These are phyloP conservation scores for Selenia dentaria DNA, from an alignment of 2,888 invertebrate genomes.

Conservation along the genomic window DNA sequence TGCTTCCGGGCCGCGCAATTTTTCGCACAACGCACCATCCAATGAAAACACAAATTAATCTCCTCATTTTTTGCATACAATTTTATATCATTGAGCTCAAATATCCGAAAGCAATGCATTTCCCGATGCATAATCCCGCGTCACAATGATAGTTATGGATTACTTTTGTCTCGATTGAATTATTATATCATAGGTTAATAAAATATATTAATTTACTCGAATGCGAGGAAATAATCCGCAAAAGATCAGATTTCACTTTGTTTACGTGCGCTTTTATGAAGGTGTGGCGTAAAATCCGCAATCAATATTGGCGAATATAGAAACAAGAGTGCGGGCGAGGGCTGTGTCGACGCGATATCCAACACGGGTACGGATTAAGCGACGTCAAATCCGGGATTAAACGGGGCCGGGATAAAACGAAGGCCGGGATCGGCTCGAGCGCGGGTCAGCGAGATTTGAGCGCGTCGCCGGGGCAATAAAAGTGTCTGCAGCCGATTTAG, in stretches of 20 bases:
- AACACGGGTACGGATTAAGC: conserved; percentile 88
- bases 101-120: conserved; percentile 73
- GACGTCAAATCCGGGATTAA: conserved; percentile 85
- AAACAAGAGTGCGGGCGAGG: conserved; percentile 67
- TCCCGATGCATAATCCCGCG: conserved; percentile 68
- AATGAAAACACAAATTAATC: conserved; percentile 83
- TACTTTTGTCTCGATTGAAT: conserved; percentile 71
- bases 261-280: conserved; percentile 56
- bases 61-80: conserved; percentile 82
- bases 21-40: conserved; percentile 81
- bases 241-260: conserved; percentile 52
- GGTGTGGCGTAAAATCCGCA: conserved; percentile 64
- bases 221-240: conserved; percentile 50
- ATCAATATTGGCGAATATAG: conserved; percentile 69
- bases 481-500: conserved; percentile 85
- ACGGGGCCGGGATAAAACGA: conserved; percentile 75
- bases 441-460: conserved; percentile 79
- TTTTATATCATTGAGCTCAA: conserved; percentile 79
- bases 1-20: conserved; percentile 74
- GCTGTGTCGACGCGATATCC: conserved; percentile 86
- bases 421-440: conserved; percentile 70
- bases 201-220: conserved; percentile 51
- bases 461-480: conserved; percentile 76
- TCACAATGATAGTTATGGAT: conserved; percentile 75
- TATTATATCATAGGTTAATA: conserved; percentile 66